Evolutionary conservation across 1,140 invertebrate species (phyloP), one percentile per base, ranked within the genome.

Genomic region (Drosophila sturtevanti): DNA sequence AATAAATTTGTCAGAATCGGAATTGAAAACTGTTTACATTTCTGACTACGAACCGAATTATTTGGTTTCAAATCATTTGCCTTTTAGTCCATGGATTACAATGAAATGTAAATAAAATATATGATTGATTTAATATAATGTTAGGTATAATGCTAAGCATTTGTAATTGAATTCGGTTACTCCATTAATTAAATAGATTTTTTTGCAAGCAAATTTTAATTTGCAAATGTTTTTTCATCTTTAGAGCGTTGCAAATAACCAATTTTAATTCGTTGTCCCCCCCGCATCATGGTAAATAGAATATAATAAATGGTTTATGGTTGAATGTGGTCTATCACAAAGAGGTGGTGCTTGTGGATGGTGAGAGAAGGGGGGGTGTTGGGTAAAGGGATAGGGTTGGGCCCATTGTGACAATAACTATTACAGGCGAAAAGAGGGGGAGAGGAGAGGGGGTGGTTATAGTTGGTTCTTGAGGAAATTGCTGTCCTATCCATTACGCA

Each of bases 401-500:
- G 14, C 10, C 16, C 27, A 55, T 14, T 34, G 24, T 55, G 54
- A 55, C n/a, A 34, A 55, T 55, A 31, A 55, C 27, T 11, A 48
- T 48, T 21, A 21, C 22, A 22, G 11, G 31, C 1, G 21, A 11
- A 18, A 21, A 7, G 10, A 18, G 6, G 10, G 31, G 31, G 34
- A 11, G 5, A 12, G 11, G 5, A 1, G 2, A 10, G 62, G 1
- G 4, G 6, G 18, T 12, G 6, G 16, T 44, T 44, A 10, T 21
- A 10, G 14, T 48, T 44, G 27, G 27, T 6, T 31, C 4, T 44
- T 44, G 14, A 18, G 58, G 21, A 22, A 60, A 41, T 38, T 44
- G 14, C 59, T 61, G 22, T 24, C 34, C 58, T 38, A 38, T 38
- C 52, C 65, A 86, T 87, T 64, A 81, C 68, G 81, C 76, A 81